Evolutionary conservation across 2,888 invertebrate genomes (phyloP).

Genomic region (Cephus sareptanus): DNA sequence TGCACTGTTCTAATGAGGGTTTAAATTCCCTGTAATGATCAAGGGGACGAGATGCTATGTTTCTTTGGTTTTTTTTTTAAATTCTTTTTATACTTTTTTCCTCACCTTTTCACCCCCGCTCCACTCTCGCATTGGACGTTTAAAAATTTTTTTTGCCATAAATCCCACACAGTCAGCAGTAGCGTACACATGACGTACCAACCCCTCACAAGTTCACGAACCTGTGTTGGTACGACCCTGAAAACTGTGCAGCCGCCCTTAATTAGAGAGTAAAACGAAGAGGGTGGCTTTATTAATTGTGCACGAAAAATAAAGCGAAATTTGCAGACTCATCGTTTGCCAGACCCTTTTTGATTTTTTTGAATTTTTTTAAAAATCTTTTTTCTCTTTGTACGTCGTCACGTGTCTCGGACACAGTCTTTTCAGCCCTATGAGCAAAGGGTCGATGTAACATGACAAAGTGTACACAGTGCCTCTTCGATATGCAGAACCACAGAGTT

Average conservation of each 20-base stretch:
- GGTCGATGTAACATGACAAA: background rate
- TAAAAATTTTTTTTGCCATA: background rate
- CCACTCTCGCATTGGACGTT: background rate
- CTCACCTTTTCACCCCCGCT: no score
- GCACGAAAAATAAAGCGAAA: background rate
- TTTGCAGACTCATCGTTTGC: background rate
- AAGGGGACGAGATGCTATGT: background rate
- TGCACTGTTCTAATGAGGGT: background rate
- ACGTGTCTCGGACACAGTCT: no score
- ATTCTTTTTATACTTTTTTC: background rate
- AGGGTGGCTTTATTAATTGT: background rate
- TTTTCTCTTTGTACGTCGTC: background rate
- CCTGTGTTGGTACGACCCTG: background rate
- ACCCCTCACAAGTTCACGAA: background rate
- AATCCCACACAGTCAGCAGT: background rate
- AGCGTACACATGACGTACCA: background rate
- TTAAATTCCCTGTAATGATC: background rate
- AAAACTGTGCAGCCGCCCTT: background rate
- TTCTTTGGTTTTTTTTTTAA: background rate
- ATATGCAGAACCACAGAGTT: background rate
- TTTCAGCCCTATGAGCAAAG: no score
- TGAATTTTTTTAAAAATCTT: background rate
- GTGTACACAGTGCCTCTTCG: background rate
- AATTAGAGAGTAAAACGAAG: background rate
- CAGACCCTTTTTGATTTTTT: background rate